These are phyloP conservation scores for Octomys mimax DNA, from an alignment of 2,797 vertebrate genomes.

Conservation along the genomic window DNA sequence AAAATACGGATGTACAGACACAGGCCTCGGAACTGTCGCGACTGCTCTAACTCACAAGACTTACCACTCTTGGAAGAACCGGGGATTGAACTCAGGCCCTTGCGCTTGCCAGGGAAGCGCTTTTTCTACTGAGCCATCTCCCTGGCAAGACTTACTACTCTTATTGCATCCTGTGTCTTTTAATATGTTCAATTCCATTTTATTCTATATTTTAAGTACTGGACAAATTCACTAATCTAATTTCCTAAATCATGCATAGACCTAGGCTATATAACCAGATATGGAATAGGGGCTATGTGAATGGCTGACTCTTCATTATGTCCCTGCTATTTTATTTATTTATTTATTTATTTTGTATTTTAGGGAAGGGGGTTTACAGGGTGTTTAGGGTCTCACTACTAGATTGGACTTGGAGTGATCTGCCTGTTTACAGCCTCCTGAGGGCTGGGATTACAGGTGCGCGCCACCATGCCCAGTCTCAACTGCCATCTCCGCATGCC, in stretches of 20 bases:
- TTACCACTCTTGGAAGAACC: neutral
- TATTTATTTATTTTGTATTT: no score
- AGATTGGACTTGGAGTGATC: no score
- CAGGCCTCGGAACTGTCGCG: neutral
- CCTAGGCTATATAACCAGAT: neutral
- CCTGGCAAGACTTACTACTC: neutral
- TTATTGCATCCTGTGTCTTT: neutral
- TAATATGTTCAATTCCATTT: neutral
- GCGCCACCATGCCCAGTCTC: no score
- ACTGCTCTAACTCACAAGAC: slow-evolving; percentile 24
- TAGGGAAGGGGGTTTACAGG: no score
- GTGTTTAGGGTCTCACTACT: no score
- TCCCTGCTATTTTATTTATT: neutral
- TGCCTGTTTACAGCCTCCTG: no score
- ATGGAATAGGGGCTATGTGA: neutral
- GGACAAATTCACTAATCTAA: neutral
- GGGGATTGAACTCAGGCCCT: no score
- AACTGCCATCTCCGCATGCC: no score
- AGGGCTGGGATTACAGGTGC: no score
- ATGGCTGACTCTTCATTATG: neutral
- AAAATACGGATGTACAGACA: neutral
- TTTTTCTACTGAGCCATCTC: no score
- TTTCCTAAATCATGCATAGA: neutral
- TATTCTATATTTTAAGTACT: slow-evolving; percentile 41
- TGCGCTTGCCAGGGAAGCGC: no score